Evolutionary conservation across 2,797 vertebrate species (phyloP).

Genomic region (Zalophus californianus): DNA sequence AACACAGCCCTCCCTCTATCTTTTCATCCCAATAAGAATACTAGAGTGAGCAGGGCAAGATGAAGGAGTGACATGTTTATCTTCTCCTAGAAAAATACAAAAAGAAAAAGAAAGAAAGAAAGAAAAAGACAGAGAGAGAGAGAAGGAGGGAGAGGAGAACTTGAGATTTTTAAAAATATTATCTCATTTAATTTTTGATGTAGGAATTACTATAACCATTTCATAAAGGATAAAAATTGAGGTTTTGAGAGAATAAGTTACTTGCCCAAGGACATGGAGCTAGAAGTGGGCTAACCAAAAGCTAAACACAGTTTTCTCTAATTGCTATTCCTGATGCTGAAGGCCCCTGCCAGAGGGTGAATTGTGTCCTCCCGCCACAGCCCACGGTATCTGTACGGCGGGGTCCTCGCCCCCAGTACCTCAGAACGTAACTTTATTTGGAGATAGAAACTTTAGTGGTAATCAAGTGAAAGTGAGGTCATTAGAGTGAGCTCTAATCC

Average conservation of each 20-base stretch:
- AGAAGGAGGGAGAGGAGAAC: neutral
- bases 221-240: constrained; percentile 11
- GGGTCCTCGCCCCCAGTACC: neutral
- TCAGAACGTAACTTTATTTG: neutral
- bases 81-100: neutral
- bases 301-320: neutral
- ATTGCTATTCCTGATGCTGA: neutral
- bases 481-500: neutral
- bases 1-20: neutral
- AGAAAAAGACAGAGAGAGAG: neutral
- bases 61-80: neutral
- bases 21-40: constrained; percentile 41
- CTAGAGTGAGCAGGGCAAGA: neutral
- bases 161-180: neutral
- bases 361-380: neutral
- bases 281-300: neutral
- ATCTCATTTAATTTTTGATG: neutral
- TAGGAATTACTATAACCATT: neutral
- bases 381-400: neutral
- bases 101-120: neutral
- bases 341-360: neutral
- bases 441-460: neutral
- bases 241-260: neutral
- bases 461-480: neutral
- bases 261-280: neutral